Base-by-base conservation (phyloP, 2,113 vertebrate genomes). In the Mesocricetus auratus region DNA sequence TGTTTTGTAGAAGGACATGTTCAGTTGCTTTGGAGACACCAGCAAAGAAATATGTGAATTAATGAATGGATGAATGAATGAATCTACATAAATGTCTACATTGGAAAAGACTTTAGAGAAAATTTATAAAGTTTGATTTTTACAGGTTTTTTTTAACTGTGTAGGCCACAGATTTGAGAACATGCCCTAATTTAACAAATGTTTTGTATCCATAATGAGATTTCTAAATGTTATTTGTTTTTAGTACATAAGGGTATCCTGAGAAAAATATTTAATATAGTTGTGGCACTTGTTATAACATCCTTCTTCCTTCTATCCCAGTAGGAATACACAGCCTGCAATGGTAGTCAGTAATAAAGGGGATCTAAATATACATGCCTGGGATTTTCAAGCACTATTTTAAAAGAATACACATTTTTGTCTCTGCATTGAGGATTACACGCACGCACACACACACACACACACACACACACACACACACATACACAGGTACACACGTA, bases 231-330 rank as follows among this genome's bases (percentile, higher is more conserved):
- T 83, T 96, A 93, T 94, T 86, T 98, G 96, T 92, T 97, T 96
- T 94, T 91, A 95, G 94, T 87, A 78, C 60, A 96, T 94, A 91
- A 94, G 93, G 53, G 96, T 86, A 96, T 69, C 69, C 39, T 94
- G 58, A 94, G 82, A 56, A 95, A 97, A 98, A 97, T 97, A 98
- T 96, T 97, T 96, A 97, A 89, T 36, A n/a, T 95, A 95, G 87
- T 71, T 91, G 11, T 91, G 82, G 45, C 42, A 96, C 86, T 97
- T 97, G 77, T 95, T 86, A 95, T 62, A 73, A 9, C 79, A 53
- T 79, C 62, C 88, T 91, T 86, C 42, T 82, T 96, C 50, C 50
- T 93, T 68, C 36, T 78, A 36, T 86, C 4, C 60, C 56, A 58
- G 66, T 83, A 89, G 22, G 13, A 94, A 89, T 88, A 24, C 39